These are phyloP conservation scores for Trissonchulus sp. DNA, from an alignment of 2,888 invertebrate species.

Conservation along the genomic window DNA sequence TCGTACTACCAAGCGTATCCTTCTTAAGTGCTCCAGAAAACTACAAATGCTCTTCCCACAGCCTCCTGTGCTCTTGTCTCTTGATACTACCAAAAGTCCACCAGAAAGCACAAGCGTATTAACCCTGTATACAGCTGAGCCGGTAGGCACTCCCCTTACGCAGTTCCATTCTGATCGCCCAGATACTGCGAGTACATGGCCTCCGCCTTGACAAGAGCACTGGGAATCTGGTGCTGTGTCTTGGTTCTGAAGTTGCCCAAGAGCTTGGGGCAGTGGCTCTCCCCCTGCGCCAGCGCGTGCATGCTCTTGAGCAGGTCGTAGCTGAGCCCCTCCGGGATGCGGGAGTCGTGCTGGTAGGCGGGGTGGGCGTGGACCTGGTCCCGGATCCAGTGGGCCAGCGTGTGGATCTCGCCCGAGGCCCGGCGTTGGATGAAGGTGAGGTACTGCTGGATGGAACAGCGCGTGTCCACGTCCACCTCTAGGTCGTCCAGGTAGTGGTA, in stretches of 20 bases:
- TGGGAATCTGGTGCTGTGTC: slow-evolving; percentile 35
- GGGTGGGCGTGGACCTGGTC: slow-evolving; percentile 79
- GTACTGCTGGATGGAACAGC: slow-evolving; percentile 93
- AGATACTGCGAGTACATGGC: slow-evolving; percentile 23
- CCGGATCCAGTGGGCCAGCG: slow-evolving; percentile 90
- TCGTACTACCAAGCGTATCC: too few relatives aligned
- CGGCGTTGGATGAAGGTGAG: slow-evolving; percentile 71
- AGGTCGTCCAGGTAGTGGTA: slow-evolving; percentile 86
- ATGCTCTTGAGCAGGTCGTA: slow-evolving; percentile 63
- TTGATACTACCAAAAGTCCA: too few relatives aligned
- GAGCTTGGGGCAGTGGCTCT: slow-evolving; percentile 46
- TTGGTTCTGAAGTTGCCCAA: slow-evolving; percentile 48
- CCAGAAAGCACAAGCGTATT: too few relatives aligned
- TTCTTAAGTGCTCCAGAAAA: too few relatives aligned
- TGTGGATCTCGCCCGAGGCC: slow-evolving; percentile 74
- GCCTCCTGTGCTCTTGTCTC: too few relatives aligned
- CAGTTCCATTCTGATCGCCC: not conserved
- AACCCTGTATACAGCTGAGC: too few relatives aligned
- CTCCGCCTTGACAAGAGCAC: slow-evolving; percentile 26
- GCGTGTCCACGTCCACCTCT: slow-evolving; percentile 96
- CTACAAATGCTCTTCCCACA: too few relatives aligned
- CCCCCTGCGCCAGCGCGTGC: slow-evolving; percentile 46
- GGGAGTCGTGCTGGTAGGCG: slow-evolving; percentile 77
- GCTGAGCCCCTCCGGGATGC: slow-evolving; percentile 76
- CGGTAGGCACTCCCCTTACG: not conserved